A percentile compares a stretch with the other conserved stretches of the same genome.
phyloP scores from a whole-genome alignment of 2,888 invertebrate genomes.

The Auanema freiburgensis region DNA sequence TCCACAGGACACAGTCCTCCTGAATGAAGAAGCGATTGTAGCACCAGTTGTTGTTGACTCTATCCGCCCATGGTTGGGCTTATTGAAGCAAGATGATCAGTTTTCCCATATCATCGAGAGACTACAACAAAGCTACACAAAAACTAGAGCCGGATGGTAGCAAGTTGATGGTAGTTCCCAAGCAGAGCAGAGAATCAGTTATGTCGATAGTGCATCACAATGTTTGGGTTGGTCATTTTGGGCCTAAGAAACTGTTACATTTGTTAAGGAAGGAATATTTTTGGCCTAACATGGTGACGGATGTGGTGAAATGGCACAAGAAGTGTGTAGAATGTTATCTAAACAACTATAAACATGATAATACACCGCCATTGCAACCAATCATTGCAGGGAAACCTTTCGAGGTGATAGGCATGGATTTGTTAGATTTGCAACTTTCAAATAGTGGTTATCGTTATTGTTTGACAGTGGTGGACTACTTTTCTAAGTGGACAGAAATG shows the following conservation, averaged over 20 bases:
- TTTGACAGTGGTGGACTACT: conserved; percentile 9
- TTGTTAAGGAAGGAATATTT: conserved; percentile 1
- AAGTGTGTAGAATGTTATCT: conserved; percentile 12
- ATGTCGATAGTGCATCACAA: conserved; percentile 3
- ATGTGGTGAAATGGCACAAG: conserved; percentile 1
- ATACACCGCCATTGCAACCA: conserved; percentile 10
- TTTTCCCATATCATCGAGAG: background rate
- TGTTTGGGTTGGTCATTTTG: conserved; percentile 7
- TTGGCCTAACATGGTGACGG: conserved; percentile 10
- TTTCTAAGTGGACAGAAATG: conserved; percentile 6
- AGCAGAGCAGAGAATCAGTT: conserved; percentile 2
- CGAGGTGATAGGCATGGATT: conserved; percentile 7
- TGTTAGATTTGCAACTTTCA: conserved; percentile 9
- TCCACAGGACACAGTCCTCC: too few species aligned
- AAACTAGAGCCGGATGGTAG: background rate
- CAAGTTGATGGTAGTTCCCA: conserved; percentile 6
- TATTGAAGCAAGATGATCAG: background rate
- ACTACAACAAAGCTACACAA: background rate
- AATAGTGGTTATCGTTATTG: conserved; percentile 4
- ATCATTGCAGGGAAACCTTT: background rate
- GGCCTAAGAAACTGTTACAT: background rate
- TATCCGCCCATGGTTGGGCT: background rate
- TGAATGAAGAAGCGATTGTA: too few species aligned
- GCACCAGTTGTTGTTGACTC: too few species aligned
- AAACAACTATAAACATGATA: background rate